Evolutionary conservation across 2,113 vertebrate genomes (phyloP).

Genomic region (Brachyhypopomus gauderio): DNA sequence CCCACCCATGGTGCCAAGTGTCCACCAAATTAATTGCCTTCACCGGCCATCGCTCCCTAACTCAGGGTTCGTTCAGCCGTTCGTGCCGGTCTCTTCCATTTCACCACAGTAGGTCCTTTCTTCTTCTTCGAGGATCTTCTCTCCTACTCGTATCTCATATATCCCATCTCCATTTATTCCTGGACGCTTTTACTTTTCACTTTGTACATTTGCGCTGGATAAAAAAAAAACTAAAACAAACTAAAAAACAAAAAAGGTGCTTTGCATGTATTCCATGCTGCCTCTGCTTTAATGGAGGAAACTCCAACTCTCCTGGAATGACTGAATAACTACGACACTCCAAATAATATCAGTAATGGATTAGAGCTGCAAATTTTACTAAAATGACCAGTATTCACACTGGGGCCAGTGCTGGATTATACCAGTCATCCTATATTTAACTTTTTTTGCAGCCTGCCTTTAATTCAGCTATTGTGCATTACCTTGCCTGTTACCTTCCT

Average conservation of each 20-base stretch:
- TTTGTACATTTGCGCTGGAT: neutral
- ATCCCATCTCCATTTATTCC: too few relatives aligned
- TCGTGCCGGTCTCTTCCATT: slow-evolving; percentile 13
- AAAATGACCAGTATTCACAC: neutral
- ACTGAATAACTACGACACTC: neutral
- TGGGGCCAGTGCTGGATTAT: slow-evolving; percentile 5
- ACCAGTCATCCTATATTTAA: neutral
- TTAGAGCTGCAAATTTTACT: neutral
- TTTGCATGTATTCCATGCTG: too few relatives aligned
- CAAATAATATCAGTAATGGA: neutral
- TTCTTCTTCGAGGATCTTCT: neutral
- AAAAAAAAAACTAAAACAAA: too few relatives aligned
- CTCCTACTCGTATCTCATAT: too few relatives aligned
- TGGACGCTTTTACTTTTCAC: neutral
- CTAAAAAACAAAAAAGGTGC: too few relatives aligned
- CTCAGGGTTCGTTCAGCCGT: slow-evolving; percentile 6
- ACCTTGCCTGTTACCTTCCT: neutral
- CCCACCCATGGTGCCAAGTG: too few relatives aligned
- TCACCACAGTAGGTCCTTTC: neutral
- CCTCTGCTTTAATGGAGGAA: neutral
- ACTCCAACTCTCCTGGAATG: neutral
- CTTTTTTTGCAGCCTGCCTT: neutral
- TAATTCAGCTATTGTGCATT: neutral
- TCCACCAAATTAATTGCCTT: slow-evolving; percentile 31
- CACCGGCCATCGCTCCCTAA: slow-evolving; percentile 22